phyloP scores from a whole-genome alignment of 2,113 vertebrate genomes.

The Toxotes jaculatrix region DNA sequence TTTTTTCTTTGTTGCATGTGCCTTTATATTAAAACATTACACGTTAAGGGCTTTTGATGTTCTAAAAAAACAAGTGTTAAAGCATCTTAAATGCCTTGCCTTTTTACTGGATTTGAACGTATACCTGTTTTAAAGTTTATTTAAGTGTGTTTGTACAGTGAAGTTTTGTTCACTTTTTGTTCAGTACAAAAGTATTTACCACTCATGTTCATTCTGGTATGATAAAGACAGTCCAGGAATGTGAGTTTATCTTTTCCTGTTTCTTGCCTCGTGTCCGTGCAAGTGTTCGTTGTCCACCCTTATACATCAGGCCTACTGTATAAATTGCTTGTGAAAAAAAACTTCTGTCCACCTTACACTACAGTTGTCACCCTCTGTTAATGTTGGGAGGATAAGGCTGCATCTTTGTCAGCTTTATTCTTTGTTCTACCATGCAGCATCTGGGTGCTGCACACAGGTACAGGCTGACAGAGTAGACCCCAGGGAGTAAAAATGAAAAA shows the following conservation, averaged over 20 bases:
- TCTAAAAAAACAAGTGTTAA: too few relatives aligned
- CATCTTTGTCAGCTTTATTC: not conserved
- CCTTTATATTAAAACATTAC: constrained; percentile 6
- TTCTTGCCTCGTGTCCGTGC: too few relatives aligned
- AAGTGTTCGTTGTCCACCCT: not conserved
- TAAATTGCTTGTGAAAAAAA: too few relatives aligned
- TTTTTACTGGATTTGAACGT: constrained; percentile 12
- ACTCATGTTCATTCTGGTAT: not conserved
- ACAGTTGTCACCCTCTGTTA: not conserved
- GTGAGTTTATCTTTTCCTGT: too few relatives aligned
- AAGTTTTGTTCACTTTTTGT: too few relatives aligned
- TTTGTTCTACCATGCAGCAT: not conserved
- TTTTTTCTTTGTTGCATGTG: not conserved
- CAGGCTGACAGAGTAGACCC: constrained; percentile 11
- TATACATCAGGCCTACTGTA: not conserved
- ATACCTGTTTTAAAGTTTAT: constrained; percentile 26
- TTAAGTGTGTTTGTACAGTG: not conserved
- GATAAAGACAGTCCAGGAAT: too few relatives aligned
- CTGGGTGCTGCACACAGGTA: not conserved
- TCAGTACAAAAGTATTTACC: not conserved
- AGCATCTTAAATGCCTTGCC: not conserved
- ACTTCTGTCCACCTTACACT: not conserved
- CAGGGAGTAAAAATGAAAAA: not conserved
- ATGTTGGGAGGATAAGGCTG: not conserved
- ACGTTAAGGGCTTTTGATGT: too few relatives aligned